These are phyloP conservation scores for Abrostola triplasia DNA, from an alignment of 2,888 invertebrate genomes.

Conservation along the genomic window DNA sequence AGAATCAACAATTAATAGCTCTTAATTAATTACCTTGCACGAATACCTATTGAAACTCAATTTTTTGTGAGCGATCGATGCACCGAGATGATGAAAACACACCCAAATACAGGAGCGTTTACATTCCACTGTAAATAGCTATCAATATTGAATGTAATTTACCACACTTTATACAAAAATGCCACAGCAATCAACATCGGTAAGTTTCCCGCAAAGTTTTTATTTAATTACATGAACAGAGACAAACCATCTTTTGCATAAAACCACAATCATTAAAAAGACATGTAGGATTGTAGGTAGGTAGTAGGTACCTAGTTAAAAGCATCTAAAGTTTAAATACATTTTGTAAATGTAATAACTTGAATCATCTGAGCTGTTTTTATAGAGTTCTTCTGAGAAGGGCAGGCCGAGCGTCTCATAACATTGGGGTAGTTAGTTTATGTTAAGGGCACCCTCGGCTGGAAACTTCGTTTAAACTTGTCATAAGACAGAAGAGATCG, in stretches of 20 bases:
- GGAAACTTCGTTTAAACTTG: slow-evolving; percentile 21
- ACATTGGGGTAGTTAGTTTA: slow-evolving; percentile 38
- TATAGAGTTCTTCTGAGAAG: slow-evolving; percentile 41
- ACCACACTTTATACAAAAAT: slow-evolving; percentile 47
- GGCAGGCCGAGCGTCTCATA: slow-evolving; percentile 14
- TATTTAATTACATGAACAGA: slow-evolving; percentile 11
- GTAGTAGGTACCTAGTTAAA: slow-evolving; percentile 1
- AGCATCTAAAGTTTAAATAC: slow-evolving; percentile 11
- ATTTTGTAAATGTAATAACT: slow-evolving; percentile 32
- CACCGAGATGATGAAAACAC: slow-evolving; percentile 57
- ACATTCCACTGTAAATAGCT: slow-evolving; percentile 58
- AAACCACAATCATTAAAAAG: background rate
- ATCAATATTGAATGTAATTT: slow-evolving; percentile 52
- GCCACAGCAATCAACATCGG: slow-evolving; percentile 33
- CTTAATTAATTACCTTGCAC: slow-evolving; percentile 78
- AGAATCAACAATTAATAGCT: slow-evolving; percentile 76
- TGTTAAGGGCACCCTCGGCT: slow-evolving; percentile 28
- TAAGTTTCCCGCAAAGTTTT: slow-evolving; percentile 33
- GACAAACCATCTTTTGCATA: slow-evolving; percentile 13
- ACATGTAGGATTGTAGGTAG: too few species aligned
- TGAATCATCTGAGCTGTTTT: slow-evolving; percentile 41
- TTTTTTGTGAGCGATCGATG: slow-evolving; percentile 64
- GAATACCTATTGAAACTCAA: slow-evolving; percentile 62
- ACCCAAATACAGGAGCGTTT: slow-evolving; percentile 60
- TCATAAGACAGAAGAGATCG: slow-evolving; percentile 8